Conservation (phyloP, 2,888 invertebrate species). For the Andrena chrysosceles region DNA sequence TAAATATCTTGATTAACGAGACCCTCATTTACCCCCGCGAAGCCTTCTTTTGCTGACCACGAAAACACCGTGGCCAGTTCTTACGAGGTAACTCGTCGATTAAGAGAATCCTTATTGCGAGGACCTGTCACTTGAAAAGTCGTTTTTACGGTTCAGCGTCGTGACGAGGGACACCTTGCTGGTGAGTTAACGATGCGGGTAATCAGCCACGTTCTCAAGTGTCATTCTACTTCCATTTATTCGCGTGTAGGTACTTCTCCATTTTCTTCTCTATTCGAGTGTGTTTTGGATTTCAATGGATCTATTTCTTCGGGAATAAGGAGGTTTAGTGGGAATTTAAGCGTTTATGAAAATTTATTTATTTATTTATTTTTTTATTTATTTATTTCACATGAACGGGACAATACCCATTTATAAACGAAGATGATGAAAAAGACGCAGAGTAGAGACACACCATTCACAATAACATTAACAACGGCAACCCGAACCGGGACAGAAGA, state of each 20-base stretch:
- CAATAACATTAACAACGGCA: too few relatives aligned
- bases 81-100: constrained; percentile 45
- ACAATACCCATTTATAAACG: too few relatives aligned
- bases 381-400: too few relatives aligned
- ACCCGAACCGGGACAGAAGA: too few relatives aligned
- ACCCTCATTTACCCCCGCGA: constrained; percentile 64
- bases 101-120: constrained; percentile 48
- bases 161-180: constrained; percentile 4
- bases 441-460: too few relatives aligned
- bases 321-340: neutral
- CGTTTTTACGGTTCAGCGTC: constrained; percentile 33
- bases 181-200: constrained; percentile 22
- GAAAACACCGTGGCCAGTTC: constrained; percentile 48
- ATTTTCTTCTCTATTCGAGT: neutral
- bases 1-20: constrained; percentile 80
- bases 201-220: neutral
- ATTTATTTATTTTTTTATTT: too few relatives aligned
- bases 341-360: neutral
- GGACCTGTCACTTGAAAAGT: constrained; percentile 17
- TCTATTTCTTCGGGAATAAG: neutral
- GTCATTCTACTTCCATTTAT: neutral
- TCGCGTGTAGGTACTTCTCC: neutral
- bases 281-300: neutral
- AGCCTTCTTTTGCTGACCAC: constrained; percentile 12
- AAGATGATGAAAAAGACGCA: too few relatives aligned